Base-by-base conservation (phyloP, 2,888 invertebrate genomes). In the Trilocha varians region DNA sequence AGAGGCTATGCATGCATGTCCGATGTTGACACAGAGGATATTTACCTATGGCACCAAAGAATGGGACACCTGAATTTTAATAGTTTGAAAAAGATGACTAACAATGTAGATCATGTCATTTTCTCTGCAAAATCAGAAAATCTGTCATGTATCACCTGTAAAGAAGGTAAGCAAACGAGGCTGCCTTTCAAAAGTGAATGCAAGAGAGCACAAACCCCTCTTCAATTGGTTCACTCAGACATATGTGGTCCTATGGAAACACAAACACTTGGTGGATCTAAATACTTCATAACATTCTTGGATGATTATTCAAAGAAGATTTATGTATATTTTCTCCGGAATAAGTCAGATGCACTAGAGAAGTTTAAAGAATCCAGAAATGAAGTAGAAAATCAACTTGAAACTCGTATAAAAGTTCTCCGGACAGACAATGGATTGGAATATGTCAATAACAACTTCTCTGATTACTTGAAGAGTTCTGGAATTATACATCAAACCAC, bases 231-330 rank as follows among this genome's bases (percentile, higher is more conserved):
- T 0, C 47, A 52, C 18, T 47, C 49, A 1, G 49, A 50, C 34
- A 17, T 49, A 14, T 48, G 49, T 40, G 49, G 48, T 2, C 18
- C 18, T 48, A 49, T 47, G 52, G 49, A 53, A 25, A 47, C 42
- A 2, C 17, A 37, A 13, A 38, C 52, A 8, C 32, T 50, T 1
- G 49, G 48, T 3, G 45, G 43, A 13, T 43, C 41, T 11, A 47
- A 32, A 14, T 50, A 18, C 18, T 18, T 18, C 18, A 18, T 18
- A 18, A 18, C 18, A 18, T 18, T 18, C 18, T 15, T 18, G 18
- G 47, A 50, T 39, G 48, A 52, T 17, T 47, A 40, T 18, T 46
- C 46, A 9, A 49, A 45, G 38, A 52, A 49, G 32, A 17, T 49
- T 3, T 49, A 9, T 47, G 43, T 47, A 5, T 47, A 46, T 36